Evolutionary conservation across 1,140 invertebrate genomes (phyloP).

Genomic region (Sycobia sp.): DNA sequence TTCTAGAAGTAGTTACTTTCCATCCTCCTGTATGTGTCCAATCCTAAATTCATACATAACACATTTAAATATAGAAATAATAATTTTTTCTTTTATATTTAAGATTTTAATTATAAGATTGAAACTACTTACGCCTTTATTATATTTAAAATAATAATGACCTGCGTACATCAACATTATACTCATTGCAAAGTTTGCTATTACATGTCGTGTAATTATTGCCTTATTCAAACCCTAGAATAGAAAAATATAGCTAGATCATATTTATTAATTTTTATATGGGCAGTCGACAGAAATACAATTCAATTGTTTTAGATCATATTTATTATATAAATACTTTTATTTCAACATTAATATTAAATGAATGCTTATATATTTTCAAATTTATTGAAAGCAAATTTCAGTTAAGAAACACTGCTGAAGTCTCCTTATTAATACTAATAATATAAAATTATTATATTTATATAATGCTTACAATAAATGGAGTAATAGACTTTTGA

Average conservation of each 20-base stretch:
- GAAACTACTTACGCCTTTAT: conserved; percentile 72
- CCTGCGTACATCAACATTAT: conserved; percentile 59
- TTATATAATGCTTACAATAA: conserved; percentile 63
- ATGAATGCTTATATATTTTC: not conserved
- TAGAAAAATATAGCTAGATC: conserved; percentile 28
- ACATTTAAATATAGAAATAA: no score
- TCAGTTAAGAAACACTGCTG: not conserved
- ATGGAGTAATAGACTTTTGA: conserved; percentile 62
- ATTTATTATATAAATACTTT: not conserved
- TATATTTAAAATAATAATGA: conserved; percentile 81
- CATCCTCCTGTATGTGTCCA: conserved; percentile 76
- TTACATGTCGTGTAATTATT: conserved; percentile 64
- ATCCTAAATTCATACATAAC: conserved; percentile 52
- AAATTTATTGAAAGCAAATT: not conserved
- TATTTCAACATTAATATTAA: not conserved
- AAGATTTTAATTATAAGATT: not conserved
- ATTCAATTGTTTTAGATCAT: not conserved
- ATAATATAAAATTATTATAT: no score
- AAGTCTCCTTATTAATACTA: no score
- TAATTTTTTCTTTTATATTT: not conserved
- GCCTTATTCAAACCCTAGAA: conserved; percentile 48
- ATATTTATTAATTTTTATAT: conserved; percentile 11
- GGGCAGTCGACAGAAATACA: no score
- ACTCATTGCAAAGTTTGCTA: conserved; percentile 67
- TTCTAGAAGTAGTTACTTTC: conserved; percentile 63